Evolutionary conservation across 2,113 vertebrate species (phyloP).

Genomic region (Notothenia coriiceps): DNA sequence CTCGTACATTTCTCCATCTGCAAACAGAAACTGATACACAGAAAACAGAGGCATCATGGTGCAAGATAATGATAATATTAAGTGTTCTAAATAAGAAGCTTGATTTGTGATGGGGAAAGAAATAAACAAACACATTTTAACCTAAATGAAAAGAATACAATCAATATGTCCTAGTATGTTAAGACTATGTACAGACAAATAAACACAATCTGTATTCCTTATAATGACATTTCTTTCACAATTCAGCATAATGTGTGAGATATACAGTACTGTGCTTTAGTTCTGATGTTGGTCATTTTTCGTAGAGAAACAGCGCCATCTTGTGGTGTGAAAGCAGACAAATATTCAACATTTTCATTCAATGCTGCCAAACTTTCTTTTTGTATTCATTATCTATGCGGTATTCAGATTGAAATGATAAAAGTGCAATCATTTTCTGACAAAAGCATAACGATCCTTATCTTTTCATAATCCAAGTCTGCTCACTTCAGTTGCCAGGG

Average conservation of each 20-base stretch:
- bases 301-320: conserved; percentile 22
- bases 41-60: not conserved
- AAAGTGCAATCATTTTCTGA: not conserved
- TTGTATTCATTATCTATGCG: not conserved
- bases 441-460: not conserved
- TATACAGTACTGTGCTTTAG: not conserved
- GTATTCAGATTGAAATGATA: not conserved
- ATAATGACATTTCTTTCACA: not conserved
- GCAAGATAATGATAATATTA: not conserved
- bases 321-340: conserved; percentile 33
- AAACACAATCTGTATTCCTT: not conserved
- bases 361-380: too few relatives aligned
- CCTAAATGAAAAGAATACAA: not conserved
- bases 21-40: not conserved
- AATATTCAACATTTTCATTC: too few relatives aligned
- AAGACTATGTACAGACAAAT: not conserved
- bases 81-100: not conserved
- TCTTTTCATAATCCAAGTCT: not conserved
- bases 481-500: not conserved
- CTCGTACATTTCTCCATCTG: not conserved
- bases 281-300: not conserved
- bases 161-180: not conserved
- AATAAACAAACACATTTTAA: too few relatives aligned
- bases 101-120: too few relatives aligned
- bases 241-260: not conserved